These are phyloP conservation scores for Tanytarsus gracilentus DNA, from an alignment of 2,888 invertebrate genomes.

Conservation along the genomic window DNA sequence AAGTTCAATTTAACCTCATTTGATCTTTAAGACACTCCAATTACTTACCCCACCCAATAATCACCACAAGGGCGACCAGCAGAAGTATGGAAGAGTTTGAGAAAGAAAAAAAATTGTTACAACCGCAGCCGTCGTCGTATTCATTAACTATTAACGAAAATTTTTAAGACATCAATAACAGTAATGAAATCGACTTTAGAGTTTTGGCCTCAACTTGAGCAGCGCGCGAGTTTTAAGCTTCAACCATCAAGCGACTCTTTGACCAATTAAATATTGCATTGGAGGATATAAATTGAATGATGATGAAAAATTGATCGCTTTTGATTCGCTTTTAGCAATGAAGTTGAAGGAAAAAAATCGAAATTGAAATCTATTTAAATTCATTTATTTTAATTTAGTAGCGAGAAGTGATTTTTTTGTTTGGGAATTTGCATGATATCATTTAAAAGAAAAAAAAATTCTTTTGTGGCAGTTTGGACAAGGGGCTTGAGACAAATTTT, in stretches of 20 bases:
- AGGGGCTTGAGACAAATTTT: too few species aligned
- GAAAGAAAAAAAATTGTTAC: not conserved
- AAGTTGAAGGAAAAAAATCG: not conserved
- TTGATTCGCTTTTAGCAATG: not conserved
- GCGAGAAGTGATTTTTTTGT: too few species aligned
- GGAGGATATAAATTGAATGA: not conserved
- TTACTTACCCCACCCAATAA: too few species aligned
- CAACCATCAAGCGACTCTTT: not conserved
- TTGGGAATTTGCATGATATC: too few species aligned
- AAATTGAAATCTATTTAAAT: too few species aligned
- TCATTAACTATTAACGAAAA: not conserved
- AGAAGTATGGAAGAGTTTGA: not conserved
- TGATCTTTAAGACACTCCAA: too few species aligned
- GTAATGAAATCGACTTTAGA: not conserved
- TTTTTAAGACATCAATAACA: not conserved
- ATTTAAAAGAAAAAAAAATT: too few species aligned
- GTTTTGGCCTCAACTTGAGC: not conserved
- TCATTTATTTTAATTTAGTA: too few species aligned
- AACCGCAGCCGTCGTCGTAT: not conserved
- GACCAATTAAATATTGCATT: constrained; percentile 2
- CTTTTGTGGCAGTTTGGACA: too few species aligned
- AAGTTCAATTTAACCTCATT: too few species aligned
- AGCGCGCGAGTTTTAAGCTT: too few species aligned
- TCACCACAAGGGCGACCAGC: too few species aligned
- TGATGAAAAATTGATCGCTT: not conserved